phyloP scores from a whole-genome alignment of 2,113 vertebrate species.

The Ahaetulla prasina region DNA sequence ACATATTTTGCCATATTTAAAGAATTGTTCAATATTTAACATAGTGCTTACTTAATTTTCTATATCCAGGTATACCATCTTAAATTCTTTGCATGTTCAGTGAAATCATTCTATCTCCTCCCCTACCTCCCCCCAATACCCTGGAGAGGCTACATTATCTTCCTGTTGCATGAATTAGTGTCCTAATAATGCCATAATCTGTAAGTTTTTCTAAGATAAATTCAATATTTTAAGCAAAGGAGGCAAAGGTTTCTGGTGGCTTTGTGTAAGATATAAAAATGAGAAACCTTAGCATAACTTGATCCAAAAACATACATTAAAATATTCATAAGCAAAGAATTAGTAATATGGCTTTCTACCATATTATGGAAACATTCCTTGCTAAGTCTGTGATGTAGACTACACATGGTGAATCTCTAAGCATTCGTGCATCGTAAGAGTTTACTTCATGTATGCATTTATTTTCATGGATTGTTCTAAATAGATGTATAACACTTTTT shows the following conservation, averaged over 20 bases:
- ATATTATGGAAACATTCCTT: neutral
- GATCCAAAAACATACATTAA: neutral
- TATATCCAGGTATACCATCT: neutral
- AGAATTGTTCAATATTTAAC: neutral
- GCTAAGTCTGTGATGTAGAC: neutral
- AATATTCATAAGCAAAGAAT: neutral
- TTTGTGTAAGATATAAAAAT: neutral
- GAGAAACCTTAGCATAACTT: neutral
- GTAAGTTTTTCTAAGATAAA: neutral
- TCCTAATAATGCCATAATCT: neutral
- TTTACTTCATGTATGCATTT: neutral
- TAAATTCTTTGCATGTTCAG: neutral
- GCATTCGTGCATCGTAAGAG: neutral
- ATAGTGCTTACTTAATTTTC: neutral
- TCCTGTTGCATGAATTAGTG: neutral
- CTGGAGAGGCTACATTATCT: neutral
- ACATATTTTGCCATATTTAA: neutral
- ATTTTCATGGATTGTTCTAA: constrained; percentile 5
- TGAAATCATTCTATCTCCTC: neutral
- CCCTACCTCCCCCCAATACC: neutral
- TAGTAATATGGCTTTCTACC: neutral
- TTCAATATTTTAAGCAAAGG: neutral
- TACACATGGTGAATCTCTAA: neutral
- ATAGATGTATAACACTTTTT: neutral
- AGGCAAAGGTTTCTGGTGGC: neutral